These are phyloP conservation scores for Falco biarmicus DNA, from an alignment of 2,797 vertebrate genomes.

Conservation along the genomic window DNA sequence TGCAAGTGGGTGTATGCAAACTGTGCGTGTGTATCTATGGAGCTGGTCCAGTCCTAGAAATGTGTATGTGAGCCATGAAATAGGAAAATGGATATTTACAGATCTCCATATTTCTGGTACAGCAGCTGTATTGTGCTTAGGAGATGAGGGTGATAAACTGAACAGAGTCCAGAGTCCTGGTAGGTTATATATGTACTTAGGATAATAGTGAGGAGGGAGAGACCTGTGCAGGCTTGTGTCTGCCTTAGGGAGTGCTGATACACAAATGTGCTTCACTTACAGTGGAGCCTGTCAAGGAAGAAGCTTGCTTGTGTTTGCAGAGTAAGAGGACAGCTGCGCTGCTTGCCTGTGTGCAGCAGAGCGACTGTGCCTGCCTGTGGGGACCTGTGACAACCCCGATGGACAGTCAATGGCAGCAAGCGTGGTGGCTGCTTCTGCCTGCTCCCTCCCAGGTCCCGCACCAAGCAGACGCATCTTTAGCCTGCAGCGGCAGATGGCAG, in stretches of 20 bases:
- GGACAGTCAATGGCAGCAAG: not conserved
- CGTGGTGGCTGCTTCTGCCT: not conserved
- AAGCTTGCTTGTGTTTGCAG: not conserved
- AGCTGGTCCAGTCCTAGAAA: conserved; percentile 13
- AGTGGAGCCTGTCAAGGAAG: not conserved
- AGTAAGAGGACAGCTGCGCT: not conserved
- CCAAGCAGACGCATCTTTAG: not conserved
- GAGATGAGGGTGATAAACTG: not conserved
- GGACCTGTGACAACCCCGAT: rapidly evolving
- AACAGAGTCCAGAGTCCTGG: not conserved
- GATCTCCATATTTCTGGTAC: not conserved
- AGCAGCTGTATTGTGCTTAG: not conserved
- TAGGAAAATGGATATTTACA: not conserved
- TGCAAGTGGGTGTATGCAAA: conserved; percentile 3
- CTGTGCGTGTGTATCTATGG: not conserved
- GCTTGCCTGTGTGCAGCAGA: not conserved
- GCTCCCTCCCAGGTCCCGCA: not conserved
- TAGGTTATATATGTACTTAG: not conserved
- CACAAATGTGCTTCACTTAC: not conserved
- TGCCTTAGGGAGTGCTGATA: not conserved
- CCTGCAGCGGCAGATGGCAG: not conserved
- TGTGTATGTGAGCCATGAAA: not conserved
- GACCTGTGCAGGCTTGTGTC: not conserved
- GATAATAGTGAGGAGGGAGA: not conserved
- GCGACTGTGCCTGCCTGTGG: not conserved